Percentiles rank a stretch among this genome's conserved stretches.
Conservation (phyloP, 2,888 invertebrate species). For the Thyatira batis region DNA sequence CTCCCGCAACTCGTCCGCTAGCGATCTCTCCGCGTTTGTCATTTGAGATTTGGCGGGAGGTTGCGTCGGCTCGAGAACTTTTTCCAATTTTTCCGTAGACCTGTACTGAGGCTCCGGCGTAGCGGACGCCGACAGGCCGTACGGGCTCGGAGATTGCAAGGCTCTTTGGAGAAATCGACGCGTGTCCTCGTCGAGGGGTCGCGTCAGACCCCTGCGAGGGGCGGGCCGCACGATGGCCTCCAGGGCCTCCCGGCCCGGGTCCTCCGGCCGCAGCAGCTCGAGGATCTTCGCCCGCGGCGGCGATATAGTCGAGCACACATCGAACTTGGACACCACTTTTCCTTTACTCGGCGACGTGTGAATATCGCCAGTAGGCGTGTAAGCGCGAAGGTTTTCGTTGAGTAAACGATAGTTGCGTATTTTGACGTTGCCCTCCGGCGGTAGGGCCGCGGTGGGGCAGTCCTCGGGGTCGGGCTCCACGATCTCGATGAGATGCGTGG, state of each 20-base stretch:
- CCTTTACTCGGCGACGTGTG: slow-evolving; percentile 62
- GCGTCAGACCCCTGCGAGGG: slow-evolving; percentile 61
- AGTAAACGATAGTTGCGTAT: slow-evolving; percentile 64
- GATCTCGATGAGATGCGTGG: slow-evolving; percentile 54
- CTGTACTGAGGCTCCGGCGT: slow-evolving; percentile 43
- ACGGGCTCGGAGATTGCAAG: slow-evolving; percentile 60
- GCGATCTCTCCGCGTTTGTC: slow-evolving; percentile 43
- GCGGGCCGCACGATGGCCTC: slow-evolving; percentile 72
- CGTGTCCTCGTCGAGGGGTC: slow-evolving; percentile 71
- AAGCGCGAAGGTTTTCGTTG: slow-evolving; percentile 62
- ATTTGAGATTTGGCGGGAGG: slow-evolving; percentile 23
- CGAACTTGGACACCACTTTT: slow-evolving; percentile 65
- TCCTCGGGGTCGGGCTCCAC: slow-evolving; percentile 56
- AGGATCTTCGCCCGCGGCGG: slow-evolving; percentile 68
- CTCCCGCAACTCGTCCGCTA: slow-evolving; percentile 71
- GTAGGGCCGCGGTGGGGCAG: slow-evolving; percentile 49
- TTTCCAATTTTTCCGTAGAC: slow-evolving; percentile 19
- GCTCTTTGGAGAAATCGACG: slow-evolving; percentile 67
- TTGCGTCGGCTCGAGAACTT: slow-evolving; percentile 6
- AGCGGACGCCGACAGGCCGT: slow-evolving; percentile 35
- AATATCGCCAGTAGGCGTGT: slow-evolving; percentile 66
- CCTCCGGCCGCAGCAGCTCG: slow-evolving; percentile 66
- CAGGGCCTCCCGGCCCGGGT: slow-evolving; percentile 66
- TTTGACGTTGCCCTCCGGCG: slow-evolving; percentile 68
- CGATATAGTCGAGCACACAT: slow-evolving; percentile 57